Base-by-base conservation (phyloP, 2,113 vertebrate genomes). In the Nycticebus coucang region DNA sequence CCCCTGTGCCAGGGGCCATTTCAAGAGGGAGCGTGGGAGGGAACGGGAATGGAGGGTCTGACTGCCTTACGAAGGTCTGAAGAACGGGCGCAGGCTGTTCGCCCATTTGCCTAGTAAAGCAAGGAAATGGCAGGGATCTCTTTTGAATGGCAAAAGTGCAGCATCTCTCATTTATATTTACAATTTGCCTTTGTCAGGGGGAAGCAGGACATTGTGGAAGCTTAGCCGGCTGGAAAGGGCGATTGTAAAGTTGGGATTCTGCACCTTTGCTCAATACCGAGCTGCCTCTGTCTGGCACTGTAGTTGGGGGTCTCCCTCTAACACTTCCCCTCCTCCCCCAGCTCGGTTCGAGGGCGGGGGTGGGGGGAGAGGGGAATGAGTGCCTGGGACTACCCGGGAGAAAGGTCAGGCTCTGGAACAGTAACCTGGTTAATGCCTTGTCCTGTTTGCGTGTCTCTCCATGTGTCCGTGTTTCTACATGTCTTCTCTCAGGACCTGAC, bases 401-500 rank as follows among this genome's bases (percentile, higher is more conserved):
- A 74, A 85, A 96, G 92, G 93, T 84, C 62, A 14, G 37, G 30
- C 35, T 80, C 30, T 13, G 68, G 55, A 75, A 13, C 21, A 11
- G 89, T 2, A 11, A 81, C 91, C 75, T 60, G 78, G 88, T 50
- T 83, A 90, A 94, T 7, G 75, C 83, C 50, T 75, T 96, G 41
- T 85, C 72, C 37, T 83, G 30, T 94, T 30, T 41, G 21, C 13
- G 75, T 78, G 55, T 88, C 18, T 62, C 80, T 91, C 80, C 55
- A 2, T 92, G 81, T 93, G 92, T 95, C 72, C 64, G 2, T 94
- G 90, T 89, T 88, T 66, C 59, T 82, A 4, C 85, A 28, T 96
- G 95, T 94, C 86, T 97, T 89, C 22, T 97, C 97, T 37, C 97
- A 99, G 99, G 99, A 98, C 98, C 99, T 19, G 99, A 98, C 97